A percentile compares a stretch with the other conserved stretches of the same genome.
Conservation (phyloP, 2,113 vertebrate genomes). For the Tachysurus fulvidraco region DNA sequence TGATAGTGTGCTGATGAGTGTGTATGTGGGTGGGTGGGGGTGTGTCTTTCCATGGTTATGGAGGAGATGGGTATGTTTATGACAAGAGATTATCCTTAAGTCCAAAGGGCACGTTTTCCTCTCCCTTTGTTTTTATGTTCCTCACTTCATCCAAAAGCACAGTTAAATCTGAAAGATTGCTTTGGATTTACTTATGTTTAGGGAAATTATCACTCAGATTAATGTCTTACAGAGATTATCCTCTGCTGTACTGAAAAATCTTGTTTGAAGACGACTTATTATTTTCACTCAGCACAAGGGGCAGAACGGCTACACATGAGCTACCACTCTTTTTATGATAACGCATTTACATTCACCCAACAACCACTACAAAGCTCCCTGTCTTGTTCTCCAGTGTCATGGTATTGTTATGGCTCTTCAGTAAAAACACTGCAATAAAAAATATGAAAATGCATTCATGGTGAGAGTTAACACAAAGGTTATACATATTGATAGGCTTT, state of each 20-base stretch:
- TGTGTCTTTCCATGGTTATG: conserved; percentile 50
- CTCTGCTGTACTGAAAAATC: neutral
- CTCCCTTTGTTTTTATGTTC: conserved; percentile 44
- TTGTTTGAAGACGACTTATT: neutral
- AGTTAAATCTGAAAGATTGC: neutral
- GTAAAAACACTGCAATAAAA: neutral
- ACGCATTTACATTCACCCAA: conserved; percentile 10
- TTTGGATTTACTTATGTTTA: neutral
- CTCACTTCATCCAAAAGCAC: conserved; percentile 33
- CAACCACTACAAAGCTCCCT: neutral
- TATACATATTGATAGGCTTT: neutral
- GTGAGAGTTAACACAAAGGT: neutral
- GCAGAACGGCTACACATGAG: conserved; percentile 1
- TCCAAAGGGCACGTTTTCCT: conserved; percentile 68
- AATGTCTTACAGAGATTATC: neutral
- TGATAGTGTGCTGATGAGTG: neutral
- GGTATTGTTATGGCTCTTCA: neutral
- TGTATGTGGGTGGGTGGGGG: conserved; percentile 51
- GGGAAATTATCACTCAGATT: neutral
- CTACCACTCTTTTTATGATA: neutral
- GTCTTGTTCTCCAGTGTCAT: neutral
- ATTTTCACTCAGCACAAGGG: neutral
- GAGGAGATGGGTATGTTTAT: conserved; percentile 68
- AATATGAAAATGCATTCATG: neutral
- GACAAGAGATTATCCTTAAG: conserved; percentile 70